A percentile compares a stretch with the other conserved stretches of the same genome.
Conservation (phyloP, 2,888 invertebrate species). For the Trichopria drosophilae region DNA sequence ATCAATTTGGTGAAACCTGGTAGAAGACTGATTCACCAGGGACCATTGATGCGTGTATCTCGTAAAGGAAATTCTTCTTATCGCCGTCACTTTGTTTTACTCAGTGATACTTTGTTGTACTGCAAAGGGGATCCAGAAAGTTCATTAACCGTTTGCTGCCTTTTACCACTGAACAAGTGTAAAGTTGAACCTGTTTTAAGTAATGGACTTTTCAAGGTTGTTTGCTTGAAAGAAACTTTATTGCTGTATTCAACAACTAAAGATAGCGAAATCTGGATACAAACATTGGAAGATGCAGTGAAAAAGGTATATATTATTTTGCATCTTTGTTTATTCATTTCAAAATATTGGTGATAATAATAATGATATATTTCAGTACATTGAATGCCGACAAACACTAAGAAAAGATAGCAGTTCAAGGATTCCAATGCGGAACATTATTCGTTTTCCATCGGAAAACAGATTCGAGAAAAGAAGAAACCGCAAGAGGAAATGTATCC, state of each 20-base stretch:
- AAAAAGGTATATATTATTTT: constrained; percentile 52
- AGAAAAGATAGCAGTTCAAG: constrained; percentile 68
- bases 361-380: constrained; percentile 50
- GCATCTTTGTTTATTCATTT: neutral
- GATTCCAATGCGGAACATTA: constrained; percentile 64
- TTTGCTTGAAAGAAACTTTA: constrained; percentile 64
- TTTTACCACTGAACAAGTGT: constrained; percentile 73
- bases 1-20: constrained; percentile 71
- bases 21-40: constrained; percentile 71
- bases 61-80: constrained; percentile 56
- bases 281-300: constrained; percentile 62
- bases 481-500: constrained; percentile 44
- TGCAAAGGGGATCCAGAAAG: constrained; percentile 68
- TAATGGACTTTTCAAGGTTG: constrained; percentile 66
- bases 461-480: constrained; percentile 35
- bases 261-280: constrained; percentile 64
- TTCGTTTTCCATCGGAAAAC: constrained; percentile 57
- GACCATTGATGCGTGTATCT: constrained; percentile 65
- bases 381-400: constrained; percentile 65
- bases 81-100: constrained; percentile 68
- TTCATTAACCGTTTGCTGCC: constrained; percentile 67
- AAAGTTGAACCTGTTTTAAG: constrained; percentile 64
- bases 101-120: constrained; percentile 75
- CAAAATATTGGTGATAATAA: neutral
- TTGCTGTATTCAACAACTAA: constrained; percentile 63